A percentile compares a stretch with the other conserved stretches of the same genome.
phyloP scores from a whole-genome alignment of 1,140 invertebrate species.

The Mizuhopecten yessoensis region DNA sequence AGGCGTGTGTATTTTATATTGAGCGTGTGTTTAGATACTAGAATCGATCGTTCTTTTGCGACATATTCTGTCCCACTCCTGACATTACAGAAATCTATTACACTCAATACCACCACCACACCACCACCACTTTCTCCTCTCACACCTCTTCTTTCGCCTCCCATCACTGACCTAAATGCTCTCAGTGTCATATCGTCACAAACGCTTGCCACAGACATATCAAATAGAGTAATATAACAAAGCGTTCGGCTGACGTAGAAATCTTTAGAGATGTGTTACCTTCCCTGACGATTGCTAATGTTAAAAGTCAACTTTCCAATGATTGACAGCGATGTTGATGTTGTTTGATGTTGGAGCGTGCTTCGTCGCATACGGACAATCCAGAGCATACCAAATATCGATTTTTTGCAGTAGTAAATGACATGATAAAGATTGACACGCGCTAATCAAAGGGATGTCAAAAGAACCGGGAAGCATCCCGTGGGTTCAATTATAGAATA shows the following conservation, averaged over 20 bases:
- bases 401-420: background rate
- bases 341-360: background rate
- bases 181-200: background rate
- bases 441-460: slow-evolving; percentile 1
- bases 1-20: no score
- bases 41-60: no score
- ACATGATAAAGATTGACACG: slow-evolving; percentile 31
- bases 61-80: no score
- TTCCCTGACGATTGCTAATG: background rate
- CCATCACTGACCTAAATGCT: background rate
- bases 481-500: background rate
- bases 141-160: no score
- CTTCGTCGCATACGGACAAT: background rate
- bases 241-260: slow-evolving; percentile 11
- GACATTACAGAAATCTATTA: no score
- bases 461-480: background rate
- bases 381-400: background rate
- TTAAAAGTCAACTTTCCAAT: slow-evolving; percentile 8
- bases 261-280: background rate
- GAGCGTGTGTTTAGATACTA: no score
- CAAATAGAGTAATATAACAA: background rate
- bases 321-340: background rate
- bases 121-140: no score
- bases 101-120: no score
- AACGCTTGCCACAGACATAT: background rate